Base-by-base conservation (phyloP, 2,797 vertebrate species). In the Heterohyrax brucei region DNA sequence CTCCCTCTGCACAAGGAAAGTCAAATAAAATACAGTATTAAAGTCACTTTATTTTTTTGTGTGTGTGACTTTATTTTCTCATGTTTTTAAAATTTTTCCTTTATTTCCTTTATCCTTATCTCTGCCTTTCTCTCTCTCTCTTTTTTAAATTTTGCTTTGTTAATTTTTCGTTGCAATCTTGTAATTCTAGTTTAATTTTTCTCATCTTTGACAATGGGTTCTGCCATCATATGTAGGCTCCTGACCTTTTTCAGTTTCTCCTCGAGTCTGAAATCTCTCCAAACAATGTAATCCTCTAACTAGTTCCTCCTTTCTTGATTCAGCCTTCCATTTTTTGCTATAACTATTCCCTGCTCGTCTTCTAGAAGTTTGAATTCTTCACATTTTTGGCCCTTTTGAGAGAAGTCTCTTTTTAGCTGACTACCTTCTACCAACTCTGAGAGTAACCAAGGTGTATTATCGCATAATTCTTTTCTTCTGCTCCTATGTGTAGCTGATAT, bases 311-410 rank as follows among this genome's bases (percentile, higher is more conserved):
- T 94, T 87, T 78, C 84, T 82, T 85, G 77, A 87, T 46, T 79
- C 86, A 77, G 30, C 22, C n/a, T 93, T 86, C 48, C 39, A 62
- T 5, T 30, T 76, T 93, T 13, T 86, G 82, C 77, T 64, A 18
- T 73, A 59, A 70, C 13, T 39, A 87, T 73, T 91, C 33, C 39
- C 59, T 92, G 46, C 77, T 93, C 79, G 2, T 87, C 68, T 89
- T 84, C 26, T 50, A 92, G 76, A 96, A 87, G n/a, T 62, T 64
- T 33, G 86, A 93, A 62, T 93, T 30, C 53, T 94, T 93, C 78
- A 66, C 82, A 59, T 76, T 86, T 33, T 80, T 81, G 10, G 13
- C 21, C 61, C 16, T 30, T 79, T 48, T 10, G 13, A 86, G 21
- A 84, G 3, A 7, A 24, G 18, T 33, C 13, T 91, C 56, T 39